These are phyloP conservation scores for Chloroceryle amazona DNA, from an alignment of 2,797 vertebrate species.

Conservation along the genomic window DNA sequence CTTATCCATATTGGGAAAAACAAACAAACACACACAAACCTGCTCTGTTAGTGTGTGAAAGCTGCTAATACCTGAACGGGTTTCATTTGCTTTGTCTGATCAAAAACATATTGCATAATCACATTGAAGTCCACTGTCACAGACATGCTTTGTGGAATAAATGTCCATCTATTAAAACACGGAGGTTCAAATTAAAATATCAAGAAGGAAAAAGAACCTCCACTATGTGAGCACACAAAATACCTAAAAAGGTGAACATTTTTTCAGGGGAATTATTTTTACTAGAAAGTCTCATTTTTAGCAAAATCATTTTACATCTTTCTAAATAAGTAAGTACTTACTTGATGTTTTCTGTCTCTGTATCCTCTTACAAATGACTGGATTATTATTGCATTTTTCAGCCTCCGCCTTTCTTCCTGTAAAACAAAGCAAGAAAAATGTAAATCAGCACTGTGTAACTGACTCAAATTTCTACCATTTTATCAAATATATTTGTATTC, in stretches of 20 bases:
- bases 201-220: background rate
- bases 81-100: background rate
- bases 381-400: constrained; percentile 97
- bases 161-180: accelerated
- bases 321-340: constrained; percentile 68
- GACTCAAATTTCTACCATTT: background rate
- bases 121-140: background rate
- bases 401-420: constrained; percentile 94
- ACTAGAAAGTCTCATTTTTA: background rate
- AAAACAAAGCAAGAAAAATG: constrained; percentile 18
- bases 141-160: background rate
- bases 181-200: background rate
- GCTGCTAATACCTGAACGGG: background rate
- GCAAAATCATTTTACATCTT: background rate
- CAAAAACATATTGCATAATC: accelerated
- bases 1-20: background rate
- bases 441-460: background rate
- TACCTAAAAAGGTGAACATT: background rate
- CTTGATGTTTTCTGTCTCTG: constrained; percentile 95
- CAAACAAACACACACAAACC: background rate
- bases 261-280: background rate
- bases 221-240: background rate
- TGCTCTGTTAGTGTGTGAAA: background rate
- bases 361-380: constrained; percentile 96
- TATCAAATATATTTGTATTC: background rate